These are phyloP conservation scores for Seladonia tumulorum DNA, from an alignment of 2,888 invertebrate species.

Conservation along the genomic window DNA sequence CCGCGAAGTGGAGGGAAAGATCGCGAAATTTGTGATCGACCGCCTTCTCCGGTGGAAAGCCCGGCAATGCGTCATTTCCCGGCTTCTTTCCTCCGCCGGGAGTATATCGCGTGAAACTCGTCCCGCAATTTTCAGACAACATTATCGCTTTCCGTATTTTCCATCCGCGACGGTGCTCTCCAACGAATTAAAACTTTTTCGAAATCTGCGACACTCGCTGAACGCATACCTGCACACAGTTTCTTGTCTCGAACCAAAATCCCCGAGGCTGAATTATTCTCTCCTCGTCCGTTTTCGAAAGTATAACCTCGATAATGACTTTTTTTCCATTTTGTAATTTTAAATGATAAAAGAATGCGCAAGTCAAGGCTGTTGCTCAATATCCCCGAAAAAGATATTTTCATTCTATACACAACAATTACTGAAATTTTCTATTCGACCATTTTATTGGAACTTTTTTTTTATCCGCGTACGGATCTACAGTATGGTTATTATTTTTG, in stretches of 20 bases:
- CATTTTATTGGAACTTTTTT: too few species aligned
- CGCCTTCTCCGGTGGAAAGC: conserved; percentile 43
- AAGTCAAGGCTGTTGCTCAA: too few species aligned
- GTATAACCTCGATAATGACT: neutral
- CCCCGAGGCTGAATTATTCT: neutral
- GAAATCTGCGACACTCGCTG: neutral
- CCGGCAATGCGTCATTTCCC: conserved; percentile 57
- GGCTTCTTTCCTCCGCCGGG: conserved; percentile 34
- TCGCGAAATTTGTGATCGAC: conserved; percentile 61
- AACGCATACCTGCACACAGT: neutral
- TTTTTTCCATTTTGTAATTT: neutral
- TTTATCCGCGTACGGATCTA: too few species aligned
- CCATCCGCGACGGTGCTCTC: neutral
- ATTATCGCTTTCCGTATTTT: conserved; percentile 42
- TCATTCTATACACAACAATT: too few species aligned
- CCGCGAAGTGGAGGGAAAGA: conserved; percentile 52
- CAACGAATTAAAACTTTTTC: neutral
- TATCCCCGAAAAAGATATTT: too few species aligned
- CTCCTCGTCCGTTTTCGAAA: neutral
- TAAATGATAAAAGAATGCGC: neutral
- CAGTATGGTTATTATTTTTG: neutral
- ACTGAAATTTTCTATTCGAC: too few species aligned
- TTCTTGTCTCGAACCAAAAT: too few species aligned
- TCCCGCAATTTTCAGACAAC: conserved; percentile 56
- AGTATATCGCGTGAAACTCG: conserved; percentile 47